Conservation (phyloP, 2,888 invertebrate genomes). For the Siphonodentalium dalli region DNA sequence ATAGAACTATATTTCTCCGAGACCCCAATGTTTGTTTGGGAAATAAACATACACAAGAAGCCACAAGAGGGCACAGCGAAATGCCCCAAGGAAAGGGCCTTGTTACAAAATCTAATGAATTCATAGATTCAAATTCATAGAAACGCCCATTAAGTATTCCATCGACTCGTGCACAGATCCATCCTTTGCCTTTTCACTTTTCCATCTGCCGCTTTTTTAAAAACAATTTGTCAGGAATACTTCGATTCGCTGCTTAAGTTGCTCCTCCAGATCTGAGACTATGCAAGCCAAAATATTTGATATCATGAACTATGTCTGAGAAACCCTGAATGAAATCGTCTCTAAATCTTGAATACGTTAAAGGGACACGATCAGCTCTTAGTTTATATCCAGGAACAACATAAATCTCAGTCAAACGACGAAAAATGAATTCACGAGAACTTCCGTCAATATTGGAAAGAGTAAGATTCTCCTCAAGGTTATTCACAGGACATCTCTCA, state of each 20-base stretch:
- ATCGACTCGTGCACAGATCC: conserved; percentile 20
- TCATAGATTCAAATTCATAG: neutral
- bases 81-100: no score
- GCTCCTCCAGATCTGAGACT: conserved; percentile 15
- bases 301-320: conserved; percentile 10
- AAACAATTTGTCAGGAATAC: conserved; percentile 21
- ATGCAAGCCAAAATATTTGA: conserved; percentile 17
- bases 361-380: conserved; percentile 9
- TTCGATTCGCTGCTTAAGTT: conserved; percentile 14
- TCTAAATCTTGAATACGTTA: conserved; percentile 12
- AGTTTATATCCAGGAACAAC: conserved; percentile 1
- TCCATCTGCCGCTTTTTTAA: conserved; percentile 23
- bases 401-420: conserved; percentile 1
- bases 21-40: no score
- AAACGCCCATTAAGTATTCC: conserved; percentile 9
- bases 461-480: conserved; percentile 9
- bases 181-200: conserved; percentile 21
- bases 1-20: no score
- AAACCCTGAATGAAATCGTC: conserved; percentile 10
- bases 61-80: no score
- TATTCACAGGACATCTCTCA: conserved; percentile 11
- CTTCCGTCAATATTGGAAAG: conserved; percentile 8
- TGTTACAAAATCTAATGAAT: no score
- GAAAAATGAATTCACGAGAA: conserved; percentile 7
- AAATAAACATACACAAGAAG: no score